Conservation (phyloP, 2,113 vertebrate species). For the Puma concolor region DNA sequence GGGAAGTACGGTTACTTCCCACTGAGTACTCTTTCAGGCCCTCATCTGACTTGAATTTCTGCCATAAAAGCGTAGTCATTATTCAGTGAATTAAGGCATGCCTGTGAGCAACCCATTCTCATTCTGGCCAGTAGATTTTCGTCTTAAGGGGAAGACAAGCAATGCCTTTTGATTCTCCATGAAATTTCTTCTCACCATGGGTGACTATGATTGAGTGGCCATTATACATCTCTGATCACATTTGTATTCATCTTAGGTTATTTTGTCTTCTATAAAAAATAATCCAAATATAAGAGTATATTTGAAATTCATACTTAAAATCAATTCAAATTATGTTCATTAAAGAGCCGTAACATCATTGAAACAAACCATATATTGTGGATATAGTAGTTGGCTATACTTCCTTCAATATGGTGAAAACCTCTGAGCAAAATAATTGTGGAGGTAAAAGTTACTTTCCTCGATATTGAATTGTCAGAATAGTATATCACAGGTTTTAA, state of each 20-base stretch:
- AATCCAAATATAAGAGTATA: not conserved
- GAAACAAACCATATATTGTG: not conserved
- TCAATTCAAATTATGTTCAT: conserved; percentile 17
- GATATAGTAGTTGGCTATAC: not conserved
- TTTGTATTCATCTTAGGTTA: conserved; percentile 49
- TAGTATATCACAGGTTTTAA: not conserved
- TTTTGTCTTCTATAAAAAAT: conserved; percentile 47
- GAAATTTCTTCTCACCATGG: conserved; percentile 28
- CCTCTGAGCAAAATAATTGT: not conserved
- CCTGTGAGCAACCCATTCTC: not conserved
- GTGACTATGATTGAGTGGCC: not conserved
- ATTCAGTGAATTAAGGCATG: conserved; percentile 37
- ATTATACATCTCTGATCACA: conserved; percentile 43
- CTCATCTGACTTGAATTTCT: conserved; percentile 48
- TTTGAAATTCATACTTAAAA: conserved; percentile 1
- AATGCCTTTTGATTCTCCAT: conserved; percentile 49
- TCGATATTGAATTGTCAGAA: not conserved
- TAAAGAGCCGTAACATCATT: not conserved
- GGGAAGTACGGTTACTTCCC: conserved; percentile 27
- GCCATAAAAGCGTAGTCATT: not conserved
- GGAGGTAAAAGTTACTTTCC: not conserved
- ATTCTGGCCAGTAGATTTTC: conserved; percentile 55
- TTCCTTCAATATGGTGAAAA: not conserved
- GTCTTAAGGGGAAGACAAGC: conserved; percentile 55
- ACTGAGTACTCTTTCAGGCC: not conserved